Evolutionary conservation across 2,113 vertebrate genomes (phyloP), one percentile per base, ranked within the genome.

Genomic region (Neodon shergylaensis): DNA sequence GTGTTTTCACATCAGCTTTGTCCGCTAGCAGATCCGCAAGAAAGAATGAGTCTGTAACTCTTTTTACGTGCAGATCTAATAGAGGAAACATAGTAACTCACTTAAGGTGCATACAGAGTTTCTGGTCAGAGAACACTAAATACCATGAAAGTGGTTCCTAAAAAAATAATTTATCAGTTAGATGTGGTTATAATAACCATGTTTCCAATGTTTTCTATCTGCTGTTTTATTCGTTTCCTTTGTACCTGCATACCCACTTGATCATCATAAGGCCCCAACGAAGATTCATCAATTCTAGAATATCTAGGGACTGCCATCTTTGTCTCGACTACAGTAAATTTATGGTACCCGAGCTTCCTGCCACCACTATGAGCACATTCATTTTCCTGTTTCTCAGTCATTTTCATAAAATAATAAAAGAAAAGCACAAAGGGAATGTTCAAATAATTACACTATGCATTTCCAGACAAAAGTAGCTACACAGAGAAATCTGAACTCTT

Each of bases 371-470:
- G 14, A 91, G 28, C 86, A 87, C 87, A 86, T 92, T 92, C 79
- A 85, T 93, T 93, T 93, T 85, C 79, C 84, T 44, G 54, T 88
- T 94, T 79, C 94, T 72, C 31, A 79, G 87, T 95, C 90, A 78
- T 94, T 93, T 96, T 96, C 95, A 85, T 90, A 81, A 93, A 96
- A 94, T 95, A 90, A 93, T 54, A 94, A 92, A 72, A 88, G 83
- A 73, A 94, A 90, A 65, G 7, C 88, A 88, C 96, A 93, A 81
- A 90, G 79, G 81, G 95, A 92, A 73, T 65, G 22, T 92, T 81
- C 72, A 65, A 47, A 73, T 93, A 70, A 76, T 92, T 58, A 61
- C 11, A 65, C 85, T 77, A 49, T 65, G 73, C 39, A 39, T 95
- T 94, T 84, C 74, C 58, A 93, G 79, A 96, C 97, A 93, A 93